Conservation (phyloP, 2,113 vertebrate genomes). For the Pangasianodon gigas region DNA sequence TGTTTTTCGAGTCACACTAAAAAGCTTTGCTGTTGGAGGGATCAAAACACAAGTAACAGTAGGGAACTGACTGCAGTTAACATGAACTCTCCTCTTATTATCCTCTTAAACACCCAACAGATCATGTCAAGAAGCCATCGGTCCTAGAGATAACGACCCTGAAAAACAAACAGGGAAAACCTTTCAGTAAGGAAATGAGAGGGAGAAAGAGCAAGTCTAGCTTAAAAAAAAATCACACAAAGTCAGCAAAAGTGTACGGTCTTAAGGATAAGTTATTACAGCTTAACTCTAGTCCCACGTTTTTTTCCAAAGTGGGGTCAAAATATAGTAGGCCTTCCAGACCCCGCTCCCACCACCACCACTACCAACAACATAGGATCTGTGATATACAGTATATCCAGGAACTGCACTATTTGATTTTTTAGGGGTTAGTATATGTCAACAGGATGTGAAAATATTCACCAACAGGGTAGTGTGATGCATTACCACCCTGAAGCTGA, state of each 20-base stretch:
- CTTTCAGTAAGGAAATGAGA: background rate
- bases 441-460: background rate
- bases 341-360: background rate
- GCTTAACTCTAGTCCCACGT: background rate
- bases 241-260: background rate
- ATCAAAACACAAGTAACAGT: constrained; percentile 18
- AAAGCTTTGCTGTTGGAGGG: constrained; percentile 30
- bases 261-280: background rate
- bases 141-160: constrained; percentile 9
- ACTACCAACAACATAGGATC: background rate
- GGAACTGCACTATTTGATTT: background rate
- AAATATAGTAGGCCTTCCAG: background rate
- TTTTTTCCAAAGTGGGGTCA: background rate
- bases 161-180: constrained; percentile 18
- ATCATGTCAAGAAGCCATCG: background rate
- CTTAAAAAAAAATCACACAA: background rate
- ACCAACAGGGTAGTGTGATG: background rate
- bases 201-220: background rate
- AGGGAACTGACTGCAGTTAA: constrained; percentile 15
- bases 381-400: background rate
- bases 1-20: background rate
- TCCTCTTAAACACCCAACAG: constrained; percentile 30
- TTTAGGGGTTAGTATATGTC: background rate
- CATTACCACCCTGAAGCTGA: background rate
- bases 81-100: constrained; percentile 7